A percentile compares a stretch with the other conserved stretches of the same genome.
These are phyloP conservation scores for Hermetia illucens DNA, from an alignment of 1,140 invertebrate species.

Conservation along the genomic window DNA sequence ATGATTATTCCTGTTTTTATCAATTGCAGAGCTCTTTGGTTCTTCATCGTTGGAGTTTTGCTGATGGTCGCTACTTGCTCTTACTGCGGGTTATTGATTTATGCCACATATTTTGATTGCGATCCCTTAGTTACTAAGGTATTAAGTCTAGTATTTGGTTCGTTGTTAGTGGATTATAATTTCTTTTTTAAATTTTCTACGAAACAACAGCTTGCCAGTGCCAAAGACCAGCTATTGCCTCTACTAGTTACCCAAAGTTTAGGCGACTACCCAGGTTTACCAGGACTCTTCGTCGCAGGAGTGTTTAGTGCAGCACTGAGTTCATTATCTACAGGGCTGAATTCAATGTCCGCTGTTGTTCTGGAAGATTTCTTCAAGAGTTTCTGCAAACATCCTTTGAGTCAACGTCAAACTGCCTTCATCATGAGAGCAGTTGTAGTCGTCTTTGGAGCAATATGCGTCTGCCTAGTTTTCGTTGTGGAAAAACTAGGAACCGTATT, in stretches of 20 bases:
- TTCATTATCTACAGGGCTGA: slow-evolving; percentile 77
- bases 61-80: slow-evolving; percentile 45
- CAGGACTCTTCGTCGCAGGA: slow-evolving; percentile 71
- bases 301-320: slow-evolving; percentile 78
- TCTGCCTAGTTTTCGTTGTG: slow-evolving; percentile 43
- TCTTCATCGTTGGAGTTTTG: slow-evolving; percentile 54
- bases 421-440: slow-evolving; percentile 56
- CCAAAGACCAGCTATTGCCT: slow-evolving; percentile 60
- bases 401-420: slow-evolving; percentile 42
- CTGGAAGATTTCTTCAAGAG: slow-evolving; percentile 64
- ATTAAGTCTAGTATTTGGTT: slow-evolving; percentile 13
- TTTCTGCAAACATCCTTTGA: slow-evolving; percentile 42
- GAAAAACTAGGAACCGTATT: slow-evolving; percentile 47
- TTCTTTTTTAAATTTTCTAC: slow-evolving; percentile 5
- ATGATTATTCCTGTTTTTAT: not conserved
- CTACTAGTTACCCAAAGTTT: slow-evolving; percentile 70
- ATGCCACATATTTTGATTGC: slow-evolving; percentile 69
- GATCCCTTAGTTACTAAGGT: slow-evolving; percentile 62
- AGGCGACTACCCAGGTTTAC: slow-evolving; percentile 54
- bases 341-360: slow-evolving; percentile 82
- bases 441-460: slow-evolving; percentile 47
- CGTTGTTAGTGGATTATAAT: not conserved
- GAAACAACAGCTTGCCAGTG: slow-evolving; percentile 38
- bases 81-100: slow-evolving; percentile 70
- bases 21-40: slow-evolving; percentile 48